Conservation (phyloP, 2,113 vertebrate species). For the Bungarus multicinctus region DNA sequence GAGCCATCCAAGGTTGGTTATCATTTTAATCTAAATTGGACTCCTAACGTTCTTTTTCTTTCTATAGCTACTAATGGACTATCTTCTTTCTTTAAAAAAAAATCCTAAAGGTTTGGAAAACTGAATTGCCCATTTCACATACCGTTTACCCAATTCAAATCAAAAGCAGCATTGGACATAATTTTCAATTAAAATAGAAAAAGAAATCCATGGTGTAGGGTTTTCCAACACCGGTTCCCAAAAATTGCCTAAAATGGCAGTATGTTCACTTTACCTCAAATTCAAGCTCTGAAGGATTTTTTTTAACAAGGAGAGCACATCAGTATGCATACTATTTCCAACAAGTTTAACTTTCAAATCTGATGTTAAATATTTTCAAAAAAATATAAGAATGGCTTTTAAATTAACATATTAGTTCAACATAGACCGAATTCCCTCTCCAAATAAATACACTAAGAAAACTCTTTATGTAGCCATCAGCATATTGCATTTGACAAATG, state of each 20-base stretch:
- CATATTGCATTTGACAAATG: constrained; percentile 12
- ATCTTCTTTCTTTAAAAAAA: constrained; percentile 39
- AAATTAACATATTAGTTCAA: not conserved
- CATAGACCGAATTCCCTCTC: not conserved
- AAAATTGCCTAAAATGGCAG: constrained; percentile 34
- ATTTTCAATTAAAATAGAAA: constrained; percentile 9
- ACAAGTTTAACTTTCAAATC: not conserved
- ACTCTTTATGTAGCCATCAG: constrained; percentile 9
- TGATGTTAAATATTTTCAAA: constrained; percentile 12
- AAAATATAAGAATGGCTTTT: not conserved
- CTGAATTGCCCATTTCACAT: constrained; percentile 14
- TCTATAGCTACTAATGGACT: constrained; percentile 45
- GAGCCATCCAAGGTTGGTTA: constrained; percentile 37
- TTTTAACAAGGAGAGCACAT: constrained; percentile 45
- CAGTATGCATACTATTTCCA: constrained; percentile 19
- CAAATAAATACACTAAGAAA: not conserved
- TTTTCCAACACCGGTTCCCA: constrained; percentile 35
- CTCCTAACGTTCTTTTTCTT: constrained; percentile 53
- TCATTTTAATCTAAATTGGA: constrained; percentile 52
- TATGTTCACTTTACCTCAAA: constrained; percentile 50
- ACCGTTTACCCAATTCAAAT: constrained; percentile 28
- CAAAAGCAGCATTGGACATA: constrained; percentile 8
- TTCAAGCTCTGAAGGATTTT: constrained; percentile 42
- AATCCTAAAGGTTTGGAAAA: constrained; percentile 57
- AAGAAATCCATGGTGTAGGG: constrained; percentile 1